Evolutionary conservation across 1,140 invertebrate genomes (phyloP).

Genomic region (Drosophila mojavensis): DNA sequence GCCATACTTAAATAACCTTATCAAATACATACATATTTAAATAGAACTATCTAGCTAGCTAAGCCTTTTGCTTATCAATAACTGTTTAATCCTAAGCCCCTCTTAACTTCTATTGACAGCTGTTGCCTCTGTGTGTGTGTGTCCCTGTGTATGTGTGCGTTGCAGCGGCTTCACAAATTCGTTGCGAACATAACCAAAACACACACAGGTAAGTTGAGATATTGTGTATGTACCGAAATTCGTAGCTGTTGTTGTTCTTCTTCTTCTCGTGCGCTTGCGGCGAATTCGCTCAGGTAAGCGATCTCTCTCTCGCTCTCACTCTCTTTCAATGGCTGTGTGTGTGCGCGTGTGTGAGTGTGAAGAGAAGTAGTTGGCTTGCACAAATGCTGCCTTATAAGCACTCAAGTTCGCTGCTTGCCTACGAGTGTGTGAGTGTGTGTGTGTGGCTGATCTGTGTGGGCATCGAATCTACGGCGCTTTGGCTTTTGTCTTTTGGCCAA

Average conservation of each 20-base stretch:
- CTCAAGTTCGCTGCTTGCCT: conserved; percentile 63
- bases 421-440: neutral
- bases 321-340: conserved; percentile 23
- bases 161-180: conserved; percentile 61
- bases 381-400: conserved; percentile 75
- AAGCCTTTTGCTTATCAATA: conserved; percentile 23
- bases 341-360: conserved; percentile 21
- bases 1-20: neutral
- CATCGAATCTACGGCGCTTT: conserved; percentile 61
- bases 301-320: conserved; percentile 20
- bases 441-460: conserved; percentile 67
- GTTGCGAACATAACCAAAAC: conserved; percentile 37
- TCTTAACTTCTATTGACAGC: conserved; percentile 49
- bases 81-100: conserved; percentile 44
- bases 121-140: conserved; percentile 29
- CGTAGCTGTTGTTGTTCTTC: conserved; percentile 41
- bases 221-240: conserved; percentile 73
- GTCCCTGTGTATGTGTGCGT: neutral
- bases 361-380: conserved; percentile 45
- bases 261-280: conserved; percentile 30
- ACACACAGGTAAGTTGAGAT: conserved; percentile 56
- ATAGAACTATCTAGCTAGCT: neutral
- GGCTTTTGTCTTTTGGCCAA: conserved; percentile 72
- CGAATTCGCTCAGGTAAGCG: conserved; percentile 65
- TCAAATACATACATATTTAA: neutral